Percentiles rank a stretch among this genome's conserved stretches.
Evolutionary conservation across 2,113 vertebrate species (phyloP).

Genomic region (Bubo bubo): DNA sequence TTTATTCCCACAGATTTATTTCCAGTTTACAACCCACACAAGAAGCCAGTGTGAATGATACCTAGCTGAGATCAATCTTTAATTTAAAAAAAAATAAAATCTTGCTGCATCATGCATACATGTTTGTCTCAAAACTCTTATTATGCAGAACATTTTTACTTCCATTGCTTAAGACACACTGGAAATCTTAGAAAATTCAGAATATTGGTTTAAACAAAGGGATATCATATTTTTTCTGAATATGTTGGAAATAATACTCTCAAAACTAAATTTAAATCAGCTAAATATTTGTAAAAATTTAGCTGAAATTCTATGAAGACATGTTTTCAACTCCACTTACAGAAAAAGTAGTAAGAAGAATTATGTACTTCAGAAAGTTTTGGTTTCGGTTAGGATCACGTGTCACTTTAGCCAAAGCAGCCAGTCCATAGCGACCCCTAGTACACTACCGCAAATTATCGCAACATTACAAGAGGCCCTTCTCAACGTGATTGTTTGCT

Average conservation of each 20-base stretch:
- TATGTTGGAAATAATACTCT: not conserved
- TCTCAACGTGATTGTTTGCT: not conserved
- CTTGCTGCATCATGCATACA: not conserved
- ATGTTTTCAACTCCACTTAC: not conserved
- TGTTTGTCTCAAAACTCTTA: not conserved
- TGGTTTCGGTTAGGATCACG: not conserved
- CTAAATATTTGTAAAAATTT: not conserved
- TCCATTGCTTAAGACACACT: not conserved
- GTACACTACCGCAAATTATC: not conserved
- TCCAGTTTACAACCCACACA: not conserved
- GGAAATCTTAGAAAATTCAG: not conserved
- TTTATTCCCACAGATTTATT: not conserved
- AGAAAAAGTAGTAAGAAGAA: not conserved
- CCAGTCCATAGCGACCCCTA: not conserved
- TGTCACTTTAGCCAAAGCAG: not conserved
- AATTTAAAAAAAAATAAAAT: not conserved
- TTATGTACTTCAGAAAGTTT: not conserved
- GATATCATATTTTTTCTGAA: not conserved
- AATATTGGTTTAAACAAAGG: not conserved
- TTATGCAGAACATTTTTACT: not conserved
- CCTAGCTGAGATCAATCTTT: not conserved
- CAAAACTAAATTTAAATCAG: not conserved
- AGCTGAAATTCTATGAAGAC: not conserved
- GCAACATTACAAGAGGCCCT: not conserved
- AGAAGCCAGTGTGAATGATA: not conserved